These are phyloP conservation scores for Theristicus caerulescens DNA, from an alignment of 2,113 vertebrate genomes.

Conservation along the genomic window DNA sequence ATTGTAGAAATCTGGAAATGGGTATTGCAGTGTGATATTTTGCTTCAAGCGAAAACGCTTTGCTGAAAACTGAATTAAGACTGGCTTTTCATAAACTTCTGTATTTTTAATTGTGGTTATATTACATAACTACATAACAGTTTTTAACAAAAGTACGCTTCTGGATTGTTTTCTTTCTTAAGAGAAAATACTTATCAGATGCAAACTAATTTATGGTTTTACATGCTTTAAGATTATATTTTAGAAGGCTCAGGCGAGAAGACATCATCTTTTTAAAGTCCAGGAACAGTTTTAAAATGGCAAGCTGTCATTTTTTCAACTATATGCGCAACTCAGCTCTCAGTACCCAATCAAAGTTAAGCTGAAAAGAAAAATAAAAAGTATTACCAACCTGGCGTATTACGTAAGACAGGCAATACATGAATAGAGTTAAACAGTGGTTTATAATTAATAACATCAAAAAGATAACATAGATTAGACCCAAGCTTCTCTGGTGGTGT, in stretches of 20 bases:
- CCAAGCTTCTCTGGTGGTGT: not conserved
- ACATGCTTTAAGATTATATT: not conserved
- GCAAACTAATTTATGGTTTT: not conserved
- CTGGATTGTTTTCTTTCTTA: not conserved
- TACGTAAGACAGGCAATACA: not conserved
- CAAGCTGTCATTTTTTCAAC: not conserved
- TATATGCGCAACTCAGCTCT: not conserved
- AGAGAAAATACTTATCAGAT: not conserved
- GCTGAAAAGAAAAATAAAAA: not conserved
- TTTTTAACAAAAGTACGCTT: not conserved
- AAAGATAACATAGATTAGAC: not conserved
- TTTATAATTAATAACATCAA: not conserved
- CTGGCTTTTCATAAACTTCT: not conserved
- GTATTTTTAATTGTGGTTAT: not conserved
- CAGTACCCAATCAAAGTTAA: not conserved
- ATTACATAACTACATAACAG: not conserved
- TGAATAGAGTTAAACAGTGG: not conserved
- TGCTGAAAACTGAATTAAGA: not conserved
- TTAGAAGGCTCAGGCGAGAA: not conserved
- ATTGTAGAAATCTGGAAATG: slow-evolving; percentile 19
- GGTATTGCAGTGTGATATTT: not conserved
- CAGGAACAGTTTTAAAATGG: not conserved
- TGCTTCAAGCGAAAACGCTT: not conserved
- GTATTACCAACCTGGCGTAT: not conserved
- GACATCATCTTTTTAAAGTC: not conserved